Evolutionary conservation across 2,888 invertebrate species (phyloP).

Genomic region (Adela reaumurella): DNA sequence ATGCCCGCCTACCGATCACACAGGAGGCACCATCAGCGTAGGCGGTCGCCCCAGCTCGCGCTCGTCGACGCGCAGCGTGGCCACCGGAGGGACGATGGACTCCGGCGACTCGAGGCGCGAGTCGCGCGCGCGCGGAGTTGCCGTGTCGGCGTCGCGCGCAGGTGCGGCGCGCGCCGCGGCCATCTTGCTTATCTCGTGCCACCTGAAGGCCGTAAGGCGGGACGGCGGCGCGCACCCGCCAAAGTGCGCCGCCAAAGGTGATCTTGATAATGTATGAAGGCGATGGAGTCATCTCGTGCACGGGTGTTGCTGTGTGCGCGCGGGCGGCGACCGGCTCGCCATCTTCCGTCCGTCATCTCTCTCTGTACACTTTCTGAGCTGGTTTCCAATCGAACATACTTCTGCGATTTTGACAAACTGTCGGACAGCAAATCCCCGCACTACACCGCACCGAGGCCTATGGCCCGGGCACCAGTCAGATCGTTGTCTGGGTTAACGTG

Average conservation of each 20-base stretch:
- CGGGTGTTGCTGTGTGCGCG: conserved; percentile 30
- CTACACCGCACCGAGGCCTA: too few relatives aligned
- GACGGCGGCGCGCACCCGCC: conserved; percentile 54
- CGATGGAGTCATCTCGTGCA: conserved; percentile 40
- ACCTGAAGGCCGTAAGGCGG: conserved; percentile 62
- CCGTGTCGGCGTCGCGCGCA: conserved; percentile 81
- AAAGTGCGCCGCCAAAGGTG: conserved; percentile 57
- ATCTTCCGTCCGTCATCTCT: too few relatives aligned
- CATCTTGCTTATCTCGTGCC: conserved; percentile 93
- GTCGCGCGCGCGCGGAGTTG: conserved; percentile 61
- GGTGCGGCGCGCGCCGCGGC: conserved; percentile 91
- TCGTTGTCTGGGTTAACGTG: too few relatives aligned
- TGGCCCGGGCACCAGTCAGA: too few relatives aligned
- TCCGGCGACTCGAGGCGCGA: conserved; percentile 53
- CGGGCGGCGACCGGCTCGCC: conserved; percentile 14
- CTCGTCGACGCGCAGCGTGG: conserved; percentile 42
- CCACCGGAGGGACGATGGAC: conserved; percentile 39
- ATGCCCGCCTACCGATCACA: too few relatives aligned
- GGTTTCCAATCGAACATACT: too few relatives aligned
- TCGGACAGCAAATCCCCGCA: too few relatives aligned
- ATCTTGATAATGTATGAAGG: conserved; percentile 54
- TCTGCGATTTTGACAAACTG: too few relatives aligned
- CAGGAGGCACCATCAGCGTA: conserved; percentile 57
- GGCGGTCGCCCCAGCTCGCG: conserved; percentile 43
- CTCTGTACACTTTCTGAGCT: too few relatives aligned